Evolutionary conservation across 2,113 vertebrate genomes (phyloP).

Genomic region (Eurypyga helias): DNA sequence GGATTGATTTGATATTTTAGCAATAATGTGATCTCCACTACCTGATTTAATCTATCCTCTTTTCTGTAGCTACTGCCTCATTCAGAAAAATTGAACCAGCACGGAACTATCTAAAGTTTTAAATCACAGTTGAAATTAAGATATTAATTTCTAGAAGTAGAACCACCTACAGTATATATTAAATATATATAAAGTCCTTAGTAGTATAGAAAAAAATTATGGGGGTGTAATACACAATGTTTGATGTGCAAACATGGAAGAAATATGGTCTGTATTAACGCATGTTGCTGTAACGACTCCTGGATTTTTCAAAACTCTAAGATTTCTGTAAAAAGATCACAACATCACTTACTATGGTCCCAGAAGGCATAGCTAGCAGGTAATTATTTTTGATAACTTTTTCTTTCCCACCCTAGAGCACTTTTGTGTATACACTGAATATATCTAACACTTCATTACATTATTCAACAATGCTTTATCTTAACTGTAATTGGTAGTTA

Average conservation of each 20-base stretch:
- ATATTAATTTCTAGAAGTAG: not conserved
- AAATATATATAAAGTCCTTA: not conserved
- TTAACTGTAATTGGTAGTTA: conserved; percentile 3
- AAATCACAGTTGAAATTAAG: not conserved
- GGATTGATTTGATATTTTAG: not conserved
- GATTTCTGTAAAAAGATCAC: not conserved
- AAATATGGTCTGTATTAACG: not conserved
- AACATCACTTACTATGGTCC: not conserved
- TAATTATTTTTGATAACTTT: conserved; percentile 38
- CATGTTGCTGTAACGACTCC: not conserved
- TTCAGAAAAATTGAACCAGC: not conserved
- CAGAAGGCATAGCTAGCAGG: not conserved
- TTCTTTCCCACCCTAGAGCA: not conserved
- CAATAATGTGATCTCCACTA: not conserved
- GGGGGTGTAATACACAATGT: not conserved
- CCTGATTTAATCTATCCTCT: not conserved
- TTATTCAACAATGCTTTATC: not conserved
- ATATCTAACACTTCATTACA: not conserved
- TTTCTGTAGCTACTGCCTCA: not conserved
- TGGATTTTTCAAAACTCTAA: not conserved
- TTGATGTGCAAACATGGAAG: not conserved
- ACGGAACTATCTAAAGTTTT: not conserved
- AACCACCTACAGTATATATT: not conserved
- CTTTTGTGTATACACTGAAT: not conserved
- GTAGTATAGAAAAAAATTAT: not conserved